Percentiles rank a stretch among this genome's conserved stretches.
Conservation (phyloP, 2,888 invertebrate species). For the Diarsia mendica region DNA sequence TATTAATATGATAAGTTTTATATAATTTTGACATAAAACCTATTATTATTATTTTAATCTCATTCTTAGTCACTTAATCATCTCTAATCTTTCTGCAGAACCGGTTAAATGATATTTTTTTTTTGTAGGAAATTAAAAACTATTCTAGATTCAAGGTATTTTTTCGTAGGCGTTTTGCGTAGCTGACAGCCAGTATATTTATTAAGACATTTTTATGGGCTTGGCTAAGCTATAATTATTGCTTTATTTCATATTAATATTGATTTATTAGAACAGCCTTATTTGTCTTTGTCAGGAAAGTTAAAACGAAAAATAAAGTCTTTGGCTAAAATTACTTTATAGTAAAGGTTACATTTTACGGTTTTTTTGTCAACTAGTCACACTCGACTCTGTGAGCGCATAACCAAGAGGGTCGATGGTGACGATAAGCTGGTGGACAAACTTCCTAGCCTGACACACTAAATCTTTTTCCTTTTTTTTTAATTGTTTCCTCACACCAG, state of each 20-base stretch:
- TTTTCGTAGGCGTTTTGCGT: neutral
- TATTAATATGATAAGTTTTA: too few relatives aligned
- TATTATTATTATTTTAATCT: neutral
- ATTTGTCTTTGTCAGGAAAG: neutral
- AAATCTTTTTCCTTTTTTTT: too few relatives aligned
- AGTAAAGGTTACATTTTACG: neutral
- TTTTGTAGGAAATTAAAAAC: neutral
- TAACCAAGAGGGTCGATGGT: too few relatives aligned
- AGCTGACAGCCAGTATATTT: neutral
- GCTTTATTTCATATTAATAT: neutral
- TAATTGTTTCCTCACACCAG: too few relatives aligned
- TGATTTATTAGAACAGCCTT: neutral
- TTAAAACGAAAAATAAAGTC: neutral
- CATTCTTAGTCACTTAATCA: neutral
- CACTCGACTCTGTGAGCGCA: too few relatives aligned
- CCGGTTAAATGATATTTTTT: too few relatives aligned
- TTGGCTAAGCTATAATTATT: neutral
- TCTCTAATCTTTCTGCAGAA: too few relatives aligned
- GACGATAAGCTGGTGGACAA: too few relatives aligned
- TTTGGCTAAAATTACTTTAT: neutral
- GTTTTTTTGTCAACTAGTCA: too few relatives aligned
- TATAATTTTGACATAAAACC: neutral
- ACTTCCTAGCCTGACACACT: too few relatives aligned
- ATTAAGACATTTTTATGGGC: neutral
- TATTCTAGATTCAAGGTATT: neutral